Base-by-base conservation (phyloP, 2,888 invertebrate genomes). In the Tillus elongatus region DNA sequence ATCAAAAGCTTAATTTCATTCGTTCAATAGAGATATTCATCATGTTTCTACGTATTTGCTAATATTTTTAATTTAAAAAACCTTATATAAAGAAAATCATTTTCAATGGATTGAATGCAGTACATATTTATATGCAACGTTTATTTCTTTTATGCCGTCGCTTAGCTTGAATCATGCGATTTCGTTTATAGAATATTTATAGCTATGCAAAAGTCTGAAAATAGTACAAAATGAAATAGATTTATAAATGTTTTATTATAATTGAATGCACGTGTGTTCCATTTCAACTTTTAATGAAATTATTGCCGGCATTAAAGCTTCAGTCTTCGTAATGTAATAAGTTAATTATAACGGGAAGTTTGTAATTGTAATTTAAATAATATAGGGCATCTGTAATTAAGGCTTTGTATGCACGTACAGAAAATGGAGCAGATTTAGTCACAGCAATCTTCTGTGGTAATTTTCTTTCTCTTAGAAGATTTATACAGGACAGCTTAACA, bases 291-390 rank as follows among this genome's bases (percentile, higher is more conserved):
- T 56, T 58, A 61, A 61, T 62, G 58, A 60, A 61, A 60, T 61
- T 62, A 62, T 60, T 59, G 57, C 60, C 52, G 47, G 47, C 57
- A 60, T 60, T 61, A 61, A 60, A 60, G 58, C 58, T 54, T 57
- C 56, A 58, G 56, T 56, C 58, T 60, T 58, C 55, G 56, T 58
- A 61, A 60, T 58, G 58, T 56, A 60, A 58, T 61, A 61, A 59
- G 57, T 61, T 60, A 61, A 63, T 62, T 61, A 61, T 57, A 53
- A 56, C 57, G 46, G 57, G 58, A 60, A 61, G 61, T 61, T 61
- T 44, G 60, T 60, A 63, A 62, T 63, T 63, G 63, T 62, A 60
- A 62, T 60, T 61, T 61, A 60, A 63, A 62, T 63, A 63, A 63
- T 62, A 57, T 58, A 60, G 58, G 58, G 54, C 59, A 58, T 56